Conservation (phyloP, 37 sponge, comb jelly and placozoan species). For the Agelas oroides region DNA sequence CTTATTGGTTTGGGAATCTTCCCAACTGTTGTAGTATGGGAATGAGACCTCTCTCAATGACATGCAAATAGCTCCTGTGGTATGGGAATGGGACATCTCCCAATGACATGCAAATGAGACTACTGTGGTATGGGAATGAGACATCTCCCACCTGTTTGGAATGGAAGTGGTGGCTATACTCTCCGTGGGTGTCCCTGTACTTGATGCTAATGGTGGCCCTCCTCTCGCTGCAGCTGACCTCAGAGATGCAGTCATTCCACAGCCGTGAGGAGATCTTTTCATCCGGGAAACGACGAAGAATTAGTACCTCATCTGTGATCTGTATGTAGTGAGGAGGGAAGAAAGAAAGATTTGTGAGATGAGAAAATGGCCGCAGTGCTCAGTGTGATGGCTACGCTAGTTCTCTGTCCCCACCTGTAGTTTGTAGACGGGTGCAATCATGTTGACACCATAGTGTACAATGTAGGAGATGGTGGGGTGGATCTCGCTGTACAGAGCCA, state of each 20-base stretch:
- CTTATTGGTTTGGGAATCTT: no score
- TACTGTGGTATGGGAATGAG: no score
- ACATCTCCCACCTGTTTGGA: conserved; percentile 48
- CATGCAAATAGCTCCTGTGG: no score
- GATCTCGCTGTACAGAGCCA: conserved; percentile 74
- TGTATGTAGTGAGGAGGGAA: background rate
- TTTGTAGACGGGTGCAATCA: conserved; percentile 47
- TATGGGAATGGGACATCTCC: no score
- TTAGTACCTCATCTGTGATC: conserved; percentile 54
- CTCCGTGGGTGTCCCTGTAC: conserved; percentile 26
- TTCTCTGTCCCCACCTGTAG: conserved; percentile 25
- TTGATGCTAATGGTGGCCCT: conserved; percentile 33
- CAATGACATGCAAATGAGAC: no score
- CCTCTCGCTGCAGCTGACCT: background rate
- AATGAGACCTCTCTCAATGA: no score
- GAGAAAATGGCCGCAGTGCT: no score
- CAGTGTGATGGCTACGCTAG: no score
- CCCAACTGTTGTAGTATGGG: no score
- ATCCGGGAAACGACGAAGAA: conserved; percentile 64
- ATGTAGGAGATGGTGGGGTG: conserved; percentile 65
- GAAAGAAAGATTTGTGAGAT: no score
- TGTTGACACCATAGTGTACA: conserved; percentile 60
- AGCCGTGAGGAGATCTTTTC: conserved; percentile 45
- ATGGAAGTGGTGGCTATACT: conserved; percentile 67
- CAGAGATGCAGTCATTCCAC: conserved; percentile 70